phyloP scores from a whole-genome alignment of 2,888 invertebrate species.

The Melinopterus prodromus region DNA sequence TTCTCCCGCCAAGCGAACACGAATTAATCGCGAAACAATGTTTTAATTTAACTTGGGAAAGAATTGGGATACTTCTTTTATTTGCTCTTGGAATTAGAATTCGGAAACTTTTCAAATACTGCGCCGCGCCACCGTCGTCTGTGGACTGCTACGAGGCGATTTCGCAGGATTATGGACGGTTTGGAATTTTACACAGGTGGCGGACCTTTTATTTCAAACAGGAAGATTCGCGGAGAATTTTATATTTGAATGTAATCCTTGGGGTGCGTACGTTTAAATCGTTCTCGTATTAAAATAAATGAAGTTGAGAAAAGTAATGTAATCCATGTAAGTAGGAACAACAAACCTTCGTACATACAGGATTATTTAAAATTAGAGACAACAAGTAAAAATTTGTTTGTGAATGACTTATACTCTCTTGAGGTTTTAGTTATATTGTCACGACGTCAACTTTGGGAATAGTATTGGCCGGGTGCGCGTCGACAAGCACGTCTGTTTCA shows the following conservation, averaged over 20 bases:
- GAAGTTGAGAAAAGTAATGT: no score
- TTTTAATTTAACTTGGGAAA: conserved; percentile 20
- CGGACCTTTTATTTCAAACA: neutral
- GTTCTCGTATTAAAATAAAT: no score
- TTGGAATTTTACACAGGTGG: neutral
- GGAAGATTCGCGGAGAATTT: neutral
- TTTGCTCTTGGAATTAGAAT: conserved; percentile 13
- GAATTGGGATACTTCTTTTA: neutral
- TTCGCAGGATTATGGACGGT: neutral
- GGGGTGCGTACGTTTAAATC: neutral
- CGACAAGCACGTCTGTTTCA: no score
- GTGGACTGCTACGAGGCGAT: neutral
- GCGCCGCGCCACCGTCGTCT: neutral
- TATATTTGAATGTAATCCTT: neutral
- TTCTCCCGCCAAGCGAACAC: neutral
- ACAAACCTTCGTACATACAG: no score
- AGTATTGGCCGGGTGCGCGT: no score
- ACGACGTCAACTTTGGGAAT: no score
- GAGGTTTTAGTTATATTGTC: no score
- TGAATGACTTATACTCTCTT: no score
- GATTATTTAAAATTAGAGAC: no score
- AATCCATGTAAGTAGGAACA: no score
- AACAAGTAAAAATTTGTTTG: no score
- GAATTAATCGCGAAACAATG: conserved; percentile 16
- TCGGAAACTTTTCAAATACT: conserved; percentile 4